phyloP scores from a whole-genome alignment of 1,140 invertebrate genomes.

The Magallana angulata region DNA sequence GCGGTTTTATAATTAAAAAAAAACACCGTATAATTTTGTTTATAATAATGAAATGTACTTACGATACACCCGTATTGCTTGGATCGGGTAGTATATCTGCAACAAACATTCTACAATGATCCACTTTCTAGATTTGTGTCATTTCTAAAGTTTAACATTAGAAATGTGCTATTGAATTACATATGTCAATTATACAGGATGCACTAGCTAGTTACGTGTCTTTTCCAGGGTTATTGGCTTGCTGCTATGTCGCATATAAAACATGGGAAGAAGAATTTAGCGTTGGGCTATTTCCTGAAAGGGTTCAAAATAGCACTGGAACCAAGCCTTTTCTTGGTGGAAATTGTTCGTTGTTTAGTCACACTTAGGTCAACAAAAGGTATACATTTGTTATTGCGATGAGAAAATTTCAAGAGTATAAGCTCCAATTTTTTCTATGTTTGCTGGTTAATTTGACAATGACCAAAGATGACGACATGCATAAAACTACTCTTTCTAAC shows the following conservation, averaged over 20 bases:
- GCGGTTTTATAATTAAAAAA: too few species aligned
- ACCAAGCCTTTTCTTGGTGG: neutral
- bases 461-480: too few species aligned
- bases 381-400: neutral
- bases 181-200: neutral
- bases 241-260: neutral
- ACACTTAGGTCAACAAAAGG: neutral
- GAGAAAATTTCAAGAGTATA: too few species aligned
- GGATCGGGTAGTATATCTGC: too few species aligned
- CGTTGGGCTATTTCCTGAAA: neutral
- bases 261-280: neutral
- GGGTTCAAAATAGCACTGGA: neutral
- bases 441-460: too few species aligned
- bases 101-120: too few species aligned
- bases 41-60: too few species aligned
- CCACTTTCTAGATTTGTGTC: too few species aligned
- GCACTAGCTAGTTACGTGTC: neutral
- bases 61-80: too few species aligned
- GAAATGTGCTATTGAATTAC: neutral
- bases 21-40: too few species aligned
- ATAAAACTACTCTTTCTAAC: too few species aligned
- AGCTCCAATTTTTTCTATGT: too few species aligned
- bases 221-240: neutral
- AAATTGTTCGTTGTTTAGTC: neutral
- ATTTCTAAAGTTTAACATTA: neutral